A percentile compares a stretch with the other conserved stretches of the same genome.
Conservation (phyloP, 2,797 vertebrate species). For the Schizopygopsis pylzovi region DNA sequence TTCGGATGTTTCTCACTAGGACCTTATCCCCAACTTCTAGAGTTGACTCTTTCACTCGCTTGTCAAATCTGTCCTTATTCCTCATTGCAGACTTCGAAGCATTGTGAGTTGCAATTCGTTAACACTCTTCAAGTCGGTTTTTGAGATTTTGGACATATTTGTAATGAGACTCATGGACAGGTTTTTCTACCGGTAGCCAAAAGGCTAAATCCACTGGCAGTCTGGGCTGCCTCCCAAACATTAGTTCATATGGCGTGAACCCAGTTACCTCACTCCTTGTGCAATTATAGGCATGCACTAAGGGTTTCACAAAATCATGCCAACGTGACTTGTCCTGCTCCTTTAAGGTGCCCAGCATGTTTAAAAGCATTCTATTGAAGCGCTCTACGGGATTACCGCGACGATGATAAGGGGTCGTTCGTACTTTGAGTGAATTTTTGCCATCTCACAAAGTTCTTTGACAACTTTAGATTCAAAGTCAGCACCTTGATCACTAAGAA, state of each 20-base stretch:
- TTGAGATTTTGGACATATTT: slow-evolving; percentile 5
- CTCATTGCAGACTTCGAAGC: not conserved
- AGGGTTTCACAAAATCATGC: not conserved
- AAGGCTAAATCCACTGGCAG: not conserved
- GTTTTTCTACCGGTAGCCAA: not conserved
- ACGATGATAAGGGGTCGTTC: not conserved
- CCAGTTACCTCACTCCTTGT: too few relatives aligned
- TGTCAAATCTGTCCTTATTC: slow-evolving; percentile 11
- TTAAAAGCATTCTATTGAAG: not conserved
- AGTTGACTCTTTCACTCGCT: not conserved
- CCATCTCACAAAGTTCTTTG: too few relatives aligned
- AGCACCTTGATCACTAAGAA: too few relatives aligned
- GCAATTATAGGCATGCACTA: slow-evolving; percentile 3
- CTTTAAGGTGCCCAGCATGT: not conserved
- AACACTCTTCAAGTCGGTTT: not conserved
- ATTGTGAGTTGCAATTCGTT: not conserved
- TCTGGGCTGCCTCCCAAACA: not conserved
- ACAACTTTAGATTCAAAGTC: too few relatives aligned
- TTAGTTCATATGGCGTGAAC: too few relatives aligned
- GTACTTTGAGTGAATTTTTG: not conserved
- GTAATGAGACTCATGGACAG: not conserved
- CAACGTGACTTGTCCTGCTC: not conserved
- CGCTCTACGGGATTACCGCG: not conserved
- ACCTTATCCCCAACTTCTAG: not conserved
- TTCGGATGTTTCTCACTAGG: not conserved